These are phyloP conservation scores for Digitonthophagus gazella DNA, from an alignment of 2,888 invertebrate genomes.

Conservation along the genomic window DNA sequence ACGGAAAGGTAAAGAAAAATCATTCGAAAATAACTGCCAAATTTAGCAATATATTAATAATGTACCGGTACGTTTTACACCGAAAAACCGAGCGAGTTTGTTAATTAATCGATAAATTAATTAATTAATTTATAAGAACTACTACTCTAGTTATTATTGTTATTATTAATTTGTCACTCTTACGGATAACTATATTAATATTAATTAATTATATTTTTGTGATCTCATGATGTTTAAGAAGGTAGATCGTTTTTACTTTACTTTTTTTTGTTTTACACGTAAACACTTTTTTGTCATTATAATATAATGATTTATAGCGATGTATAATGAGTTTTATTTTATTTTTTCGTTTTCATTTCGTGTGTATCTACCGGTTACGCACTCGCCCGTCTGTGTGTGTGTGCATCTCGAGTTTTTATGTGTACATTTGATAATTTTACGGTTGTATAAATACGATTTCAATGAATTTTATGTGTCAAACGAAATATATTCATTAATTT, in stretches of 20 bases:
- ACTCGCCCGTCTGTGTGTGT: no score
- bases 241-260: no score
- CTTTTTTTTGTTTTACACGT: no score
- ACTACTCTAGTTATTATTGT: background rate
- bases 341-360: background rate
- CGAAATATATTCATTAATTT: conserved; percentile 51
- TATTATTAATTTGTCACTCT: no score
- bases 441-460: conserved; percentile 52
- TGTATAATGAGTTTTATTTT: no score
- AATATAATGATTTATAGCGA: no score
- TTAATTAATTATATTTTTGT: background rate
- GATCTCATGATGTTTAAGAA: no score
- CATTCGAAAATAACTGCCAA: background rate
- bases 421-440: conserved; percentile 22
- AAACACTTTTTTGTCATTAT: no score
- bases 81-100: background rate
- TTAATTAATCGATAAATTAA: background rate
- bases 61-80: background rate
- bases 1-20: no score
- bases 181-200: background rate
- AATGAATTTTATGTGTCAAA: conserved; percentile 52
- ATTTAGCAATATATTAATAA: background rate
- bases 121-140: background rate
- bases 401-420: background rate
- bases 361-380: background rate